A percentile compares a stretch with the other conserved stretches of the same genome.
Conservation (phyloP, 2,888 invertebrate genomes). For the Drosophila austrosaltans region DNA sequence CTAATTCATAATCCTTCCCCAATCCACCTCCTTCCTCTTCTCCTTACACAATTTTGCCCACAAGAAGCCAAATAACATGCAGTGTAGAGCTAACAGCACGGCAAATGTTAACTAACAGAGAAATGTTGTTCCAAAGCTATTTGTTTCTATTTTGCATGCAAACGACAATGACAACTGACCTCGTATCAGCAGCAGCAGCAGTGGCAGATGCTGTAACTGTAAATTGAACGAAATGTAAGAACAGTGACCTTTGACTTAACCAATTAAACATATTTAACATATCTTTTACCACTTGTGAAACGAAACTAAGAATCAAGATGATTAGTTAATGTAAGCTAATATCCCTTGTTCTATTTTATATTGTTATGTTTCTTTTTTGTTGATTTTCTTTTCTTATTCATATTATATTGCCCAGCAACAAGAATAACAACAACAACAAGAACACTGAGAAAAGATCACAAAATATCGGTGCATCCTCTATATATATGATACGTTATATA, state of each 20-base stretch:
- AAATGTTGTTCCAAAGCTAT: conserved; percentile 24
- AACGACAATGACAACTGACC: not conserved
- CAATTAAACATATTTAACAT: conserved; percentile 15
- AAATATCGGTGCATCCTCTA: conserved; percentile 51
- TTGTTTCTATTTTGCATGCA: conserved; percentile 33
- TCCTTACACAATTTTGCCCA: conserved; percentile 12
- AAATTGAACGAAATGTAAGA: conserved; percentile 21
- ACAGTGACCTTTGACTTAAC: conserved; percentile 10
- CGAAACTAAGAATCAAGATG: conserved; percentile 11
- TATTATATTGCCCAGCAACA: conserved; percentile 33
- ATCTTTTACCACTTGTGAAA: conserved; percentile 39
- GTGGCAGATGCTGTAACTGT: not conserved
- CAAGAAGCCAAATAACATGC: conserved; percentile 46
- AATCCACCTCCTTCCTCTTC: not conserved
- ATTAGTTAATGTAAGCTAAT: conserved; percentile 27
- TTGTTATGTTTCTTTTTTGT: conserved; percentile 48
- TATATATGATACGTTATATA: conserved; percentile 47
- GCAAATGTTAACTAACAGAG: conserved; percentile 60
- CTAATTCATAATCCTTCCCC: conserved; percentile 25
- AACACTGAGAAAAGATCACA: conserved; percentile 34
- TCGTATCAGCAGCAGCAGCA: not conserved
- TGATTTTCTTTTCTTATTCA: conserved; percentile 47
- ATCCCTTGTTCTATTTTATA: conserved; percentile 36
- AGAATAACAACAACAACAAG: conserved; percentile 19
- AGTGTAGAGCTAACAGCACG: conserved; percentile 35